These are phyloP conservation scores for Malacosoma neustria DNA, from an alignment of 2,888 invertebrate genomes.

Conservation along the genomic window DNA sequence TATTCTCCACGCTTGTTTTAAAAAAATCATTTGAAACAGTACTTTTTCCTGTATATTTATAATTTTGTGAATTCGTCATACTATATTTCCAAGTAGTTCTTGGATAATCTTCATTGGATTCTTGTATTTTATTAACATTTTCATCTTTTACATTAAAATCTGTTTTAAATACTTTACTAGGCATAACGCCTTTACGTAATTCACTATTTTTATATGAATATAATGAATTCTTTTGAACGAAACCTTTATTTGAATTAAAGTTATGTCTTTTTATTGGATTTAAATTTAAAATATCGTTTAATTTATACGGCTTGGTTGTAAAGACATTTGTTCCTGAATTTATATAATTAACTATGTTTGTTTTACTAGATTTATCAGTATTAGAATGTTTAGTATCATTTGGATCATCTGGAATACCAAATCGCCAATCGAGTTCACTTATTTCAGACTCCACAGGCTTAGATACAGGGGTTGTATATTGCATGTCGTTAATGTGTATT, in stretches of 20 bases:
- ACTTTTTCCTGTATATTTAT: not conserved
- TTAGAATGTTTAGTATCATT: not conserved
- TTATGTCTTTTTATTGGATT: not conserved
- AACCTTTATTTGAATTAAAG: too few species aligned
- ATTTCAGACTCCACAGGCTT: conserved; percentile 24
- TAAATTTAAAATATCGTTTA: too few species aligned
- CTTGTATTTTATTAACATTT: not conserved
- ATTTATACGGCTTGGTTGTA: too few species aligned
- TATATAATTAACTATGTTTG: not conserved
- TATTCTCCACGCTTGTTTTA: not conserved
- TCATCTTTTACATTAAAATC: not conserved
- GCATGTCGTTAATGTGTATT: conserved; percentile 21
- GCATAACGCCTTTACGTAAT: not conserved
- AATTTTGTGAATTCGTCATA: not conserved
- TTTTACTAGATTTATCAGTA: not conserved
- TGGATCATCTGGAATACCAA: conserved; percentile 12
- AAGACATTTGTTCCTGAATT: not conserved
- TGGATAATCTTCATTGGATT: not conserved
- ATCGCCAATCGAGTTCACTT: conserved; percentile 31
- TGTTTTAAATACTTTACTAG: not conserved
- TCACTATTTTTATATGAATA: not conserved
- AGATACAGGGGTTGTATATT: conserved; percentile 8
- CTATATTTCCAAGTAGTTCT: not conserved
- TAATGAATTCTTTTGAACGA: not conserved
- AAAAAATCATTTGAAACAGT: not conserved